Conservation (phyloP, 2,113 vertebrate species). For the Oceanites oceanicus region DNA sequence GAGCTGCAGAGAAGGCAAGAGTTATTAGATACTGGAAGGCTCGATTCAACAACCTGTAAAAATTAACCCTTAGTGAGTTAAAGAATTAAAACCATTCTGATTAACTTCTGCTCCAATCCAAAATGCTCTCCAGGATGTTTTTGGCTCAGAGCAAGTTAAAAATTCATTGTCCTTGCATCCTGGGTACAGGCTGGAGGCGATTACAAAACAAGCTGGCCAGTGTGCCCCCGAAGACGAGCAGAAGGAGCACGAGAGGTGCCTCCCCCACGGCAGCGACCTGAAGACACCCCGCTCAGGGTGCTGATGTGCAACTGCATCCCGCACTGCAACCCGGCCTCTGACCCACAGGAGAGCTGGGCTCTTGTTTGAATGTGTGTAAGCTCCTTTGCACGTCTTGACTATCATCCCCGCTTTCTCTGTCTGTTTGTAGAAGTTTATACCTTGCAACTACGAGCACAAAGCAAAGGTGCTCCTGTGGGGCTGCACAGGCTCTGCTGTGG, state of each 20-base stretch:
- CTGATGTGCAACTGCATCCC: rapidly evolving
- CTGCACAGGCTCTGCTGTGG: not conserved
- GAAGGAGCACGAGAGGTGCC: not conserved
- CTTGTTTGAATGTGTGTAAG: not conserved
- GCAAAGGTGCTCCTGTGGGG: not conserved
- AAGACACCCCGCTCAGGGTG: not conserved
- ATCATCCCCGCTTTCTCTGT: not conserved
- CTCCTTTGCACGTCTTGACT: not conserved
- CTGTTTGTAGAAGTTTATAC: not conserved
- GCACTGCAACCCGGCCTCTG: not conserved
- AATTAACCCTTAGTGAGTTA: not conserved
- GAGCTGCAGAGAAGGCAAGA: not conserved
- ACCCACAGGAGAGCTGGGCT: not conserved
- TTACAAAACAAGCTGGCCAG: not conserved
- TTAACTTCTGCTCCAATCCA: not conserved
- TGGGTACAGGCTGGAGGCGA: not conserved
- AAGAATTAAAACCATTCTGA: not conserved
- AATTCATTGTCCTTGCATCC: not conserved
- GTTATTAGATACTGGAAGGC: not conserved
- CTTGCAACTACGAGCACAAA: not conserved
- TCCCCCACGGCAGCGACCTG: not conserved
- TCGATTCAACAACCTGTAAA: not conserved
- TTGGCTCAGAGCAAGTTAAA: not conserved
- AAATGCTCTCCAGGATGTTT: not conserved
- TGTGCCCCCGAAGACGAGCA: not conserved